Conservation (phyloP, 1,140 invertebrate genomes). For the Micrasema minimum region DNA sequence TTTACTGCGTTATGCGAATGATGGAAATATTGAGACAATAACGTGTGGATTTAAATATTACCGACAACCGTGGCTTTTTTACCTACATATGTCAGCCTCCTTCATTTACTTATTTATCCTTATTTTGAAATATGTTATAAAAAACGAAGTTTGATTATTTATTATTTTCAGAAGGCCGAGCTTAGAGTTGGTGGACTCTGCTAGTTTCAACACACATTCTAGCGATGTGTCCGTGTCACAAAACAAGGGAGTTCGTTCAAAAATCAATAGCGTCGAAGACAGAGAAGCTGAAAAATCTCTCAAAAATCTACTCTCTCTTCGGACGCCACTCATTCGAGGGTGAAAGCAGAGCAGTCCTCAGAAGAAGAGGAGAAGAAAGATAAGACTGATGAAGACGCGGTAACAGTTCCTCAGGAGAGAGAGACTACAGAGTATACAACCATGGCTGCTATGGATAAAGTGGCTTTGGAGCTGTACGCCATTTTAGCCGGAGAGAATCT, state of each 20-base stretch:
- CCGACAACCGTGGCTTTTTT: too few relatives aligned
- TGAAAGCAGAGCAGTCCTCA: constrained; percentile 52
- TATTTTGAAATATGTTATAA: too few relatives aligned
- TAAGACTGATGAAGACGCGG: constrained; percentile 54
- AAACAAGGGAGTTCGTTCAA: constrained; percentile 60
- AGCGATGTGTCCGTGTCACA: constrained; percentile 61
- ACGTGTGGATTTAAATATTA: too few relatives aligned
- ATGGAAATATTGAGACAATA: too few relatives aligned
- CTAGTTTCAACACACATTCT: constrained; percentile 80
- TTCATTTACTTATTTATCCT: too few relatives aligned
- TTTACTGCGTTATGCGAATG: too few relatives aligned
- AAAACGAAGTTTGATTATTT: too few relatives aligned
- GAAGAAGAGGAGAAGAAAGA: constrained; percentile 50
- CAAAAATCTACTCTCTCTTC: constrained; percentile 19
- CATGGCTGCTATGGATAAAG: constrained; percentile 80
- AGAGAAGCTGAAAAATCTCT: too few relatives aligned
- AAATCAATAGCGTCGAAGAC: constrained; percentile 38
- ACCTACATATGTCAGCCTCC: too few relatives aligned
- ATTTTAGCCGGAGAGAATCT: constrained; percentile 80
- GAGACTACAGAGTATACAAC: constrained; percentile 73
- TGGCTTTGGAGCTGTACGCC: constrained; percentile 82
- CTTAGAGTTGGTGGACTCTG: constrained; percentile 81
- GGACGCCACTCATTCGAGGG: constrained; percentile 44
- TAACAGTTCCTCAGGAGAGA: constrained; percentile 59
- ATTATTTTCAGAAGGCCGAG: constrained; percentile 70